Percentiles rank a stretch among this genome's conserved stretches.
These are phyloP conservation scores for Xiphophorus maculatus DNA, from an alignment of 2,113 vertebrate genomes.

Conservation along the genomic window DNA sequence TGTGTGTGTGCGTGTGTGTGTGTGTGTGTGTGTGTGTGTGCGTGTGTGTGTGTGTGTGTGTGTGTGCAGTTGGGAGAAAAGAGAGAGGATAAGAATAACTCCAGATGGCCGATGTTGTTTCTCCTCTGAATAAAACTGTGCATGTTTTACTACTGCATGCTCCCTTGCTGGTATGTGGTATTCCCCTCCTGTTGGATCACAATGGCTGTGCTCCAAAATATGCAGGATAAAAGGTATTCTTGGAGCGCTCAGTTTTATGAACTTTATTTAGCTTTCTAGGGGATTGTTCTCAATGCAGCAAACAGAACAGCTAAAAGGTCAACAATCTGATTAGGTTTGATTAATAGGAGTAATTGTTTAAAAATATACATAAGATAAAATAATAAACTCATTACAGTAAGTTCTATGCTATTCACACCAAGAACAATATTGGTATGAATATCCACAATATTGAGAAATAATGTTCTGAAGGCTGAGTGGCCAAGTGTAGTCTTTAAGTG, in stretches of 20 bases:
- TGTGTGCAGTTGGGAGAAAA: conserved; percentile 7
- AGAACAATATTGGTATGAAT: not conserved
- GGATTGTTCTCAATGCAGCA: not conserved
- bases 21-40: not conserved
- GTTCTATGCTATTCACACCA: too few relatives aligned
- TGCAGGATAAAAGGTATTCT: conserved; percentile 38
- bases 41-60: not conserved
- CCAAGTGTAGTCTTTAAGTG: too few relatives aligned
- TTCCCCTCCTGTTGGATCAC: conserved; percentile 32
- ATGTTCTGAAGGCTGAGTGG: too few relatives aligned
- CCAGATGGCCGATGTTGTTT: conserved; percentile 50
- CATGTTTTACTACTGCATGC: conserved; percentile 33
- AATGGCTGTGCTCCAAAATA: conserved; percentile 29
- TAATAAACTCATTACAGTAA: not conserved
- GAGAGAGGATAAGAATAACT: conserved; percentile 38
- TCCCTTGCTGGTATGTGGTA: conserved; percentile 43
- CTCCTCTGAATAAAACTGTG: conserved; percentile 17
- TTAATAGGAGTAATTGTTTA: conserved; percentile 17
- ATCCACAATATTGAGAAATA: not conserved
- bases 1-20: conserved; percentile 6
- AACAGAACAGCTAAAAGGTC: not conserved
- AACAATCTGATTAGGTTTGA: conserved; percentile 6
- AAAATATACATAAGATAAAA: not conserved
- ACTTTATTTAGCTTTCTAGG: not conserved
- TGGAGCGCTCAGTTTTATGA: conserved; percentile 8